Conservation (phyloP, 1,140 invertebrate genomes). For the Drosophila sucinea region DNA sequence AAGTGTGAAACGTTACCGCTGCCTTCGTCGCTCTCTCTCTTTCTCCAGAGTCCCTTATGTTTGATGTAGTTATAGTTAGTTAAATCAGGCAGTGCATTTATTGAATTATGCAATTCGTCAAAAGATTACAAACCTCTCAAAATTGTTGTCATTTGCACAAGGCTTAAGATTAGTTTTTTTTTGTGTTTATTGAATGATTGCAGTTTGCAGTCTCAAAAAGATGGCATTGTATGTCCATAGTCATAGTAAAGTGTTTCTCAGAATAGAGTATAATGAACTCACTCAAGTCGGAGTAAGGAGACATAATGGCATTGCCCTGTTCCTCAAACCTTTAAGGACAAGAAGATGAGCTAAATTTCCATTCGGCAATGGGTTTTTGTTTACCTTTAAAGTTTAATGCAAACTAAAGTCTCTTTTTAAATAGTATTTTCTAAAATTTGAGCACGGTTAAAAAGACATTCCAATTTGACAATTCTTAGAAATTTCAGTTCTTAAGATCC, state of each 20-base stretch:
- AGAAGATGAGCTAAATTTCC: too few relatives aligned
- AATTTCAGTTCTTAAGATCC: too few relatives aligned
- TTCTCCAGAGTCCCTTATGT: constrained; percentile 12
- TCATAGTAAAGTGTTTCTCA: too few relatives aligned
- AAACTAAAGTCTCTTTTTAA: too few relatives aligned
- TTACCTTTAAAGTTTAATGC: too few relatives aligned
- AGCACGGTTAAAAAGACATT: too few relatives aligned
- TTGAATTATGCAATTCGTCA: constrained; percentile 78
- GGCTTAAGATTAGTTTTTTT: constrained; percentile 18
- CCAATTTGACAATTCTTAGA: too few relatives aligned
- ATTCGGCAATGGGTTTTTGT: too few relatives aligned
- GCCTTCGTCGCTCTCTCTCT: not conserved
- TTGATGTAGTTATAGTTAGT: constrained; percentile 13
- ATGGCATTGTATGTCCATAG: not conserved
- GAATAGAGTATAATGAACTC: constrained; percentile 30
- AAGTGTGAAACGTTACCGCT: not conserved
- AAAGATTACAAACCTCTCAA: constrained; percentile 58
- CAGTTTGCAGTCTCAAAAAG: constrained; percentile 22
- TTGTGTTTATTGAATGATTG: constrained; percentile 71
- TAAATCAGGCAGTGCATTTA: constrained; percentile 50
- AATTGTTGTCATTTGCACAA: constrained; percentile 46
- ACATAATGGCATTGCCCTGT: too few relatives aligned
- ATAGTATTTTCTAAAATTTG: too few relatives aligned
- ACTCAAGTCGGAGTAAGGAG: not conserved
- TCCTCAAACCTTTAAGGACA: too few relatives aligned